phyloP scores from a whole-genome alignment of 2,797 vertebrate species.

The Gymnodraco acuticeps region DNA sequence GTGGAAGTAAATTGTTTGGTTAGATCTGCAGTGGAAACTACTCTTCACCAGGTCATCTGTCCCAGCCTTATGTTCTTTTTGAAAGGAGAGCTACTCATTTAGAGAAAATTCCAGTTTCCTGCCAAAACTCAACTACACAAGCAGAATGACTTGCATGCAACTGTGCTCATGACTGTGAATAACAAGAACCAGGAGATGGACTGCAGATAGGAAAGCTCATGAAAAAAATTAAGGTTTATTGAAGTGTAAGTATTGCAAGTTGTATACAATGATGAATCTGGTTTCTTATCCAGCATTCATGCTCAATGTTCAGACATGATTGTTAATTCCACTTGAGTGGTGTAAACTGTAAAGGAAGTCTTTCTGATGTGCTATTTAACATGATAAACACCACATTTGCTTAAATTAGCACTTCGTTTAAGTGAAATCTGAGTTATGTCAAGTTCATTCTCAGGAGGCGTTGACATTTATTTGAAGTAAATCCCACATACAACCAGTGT shows the following conservation, averaged over 20 bases:
- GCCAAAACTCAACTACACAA: constrained; percentile 18
- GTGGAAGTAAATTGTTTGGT: constrained; percentile 1
- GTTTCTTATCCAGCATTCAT: neutral
- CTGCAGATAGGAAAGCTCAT: neutral
- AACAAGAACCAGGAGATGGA: constrained; percentile 7
- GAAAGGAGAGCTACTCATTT: constrained; percentile 26
- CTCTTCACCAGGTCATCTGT: constrained; percentile 14
- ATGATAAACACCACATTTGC: constrained; percentile 5
- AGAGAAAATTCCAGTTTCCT: constrained; percentile 11
- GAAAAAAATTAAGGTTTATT: constrained; percentile 1
- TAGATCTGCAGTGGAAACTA: constrained; percentile 19
- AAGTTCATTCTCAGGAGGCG: constrained; percentile 12
- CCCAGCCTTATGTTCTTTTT: constrained; percentile 19
- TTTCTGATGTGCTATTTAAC: constrained; percentile 12
- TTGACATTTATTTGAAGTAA: constrained; percentile 27
- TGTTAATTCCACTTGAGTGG: constrained; percentile 21
- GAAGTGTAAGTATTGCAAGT: neutral
- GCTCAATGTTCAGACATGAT: neutral
- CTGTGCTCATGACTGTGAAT: neutral
- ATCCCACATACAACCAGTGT: constrained; percentile 12
- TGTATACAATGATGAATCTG: neutral
- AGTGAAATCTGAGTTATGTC: constrained; percentile 15
- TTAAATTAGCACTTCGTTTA: neutral
- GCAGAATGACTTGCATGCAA: constrained; percentile 10
- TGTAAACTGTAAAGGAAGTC: constrained; percentile 13